These are phyloP conservation scores for Germaria angustata DNA, from an alignment of 2,888 invertebrate genomes.

Conservation along the genomic window DNA sequence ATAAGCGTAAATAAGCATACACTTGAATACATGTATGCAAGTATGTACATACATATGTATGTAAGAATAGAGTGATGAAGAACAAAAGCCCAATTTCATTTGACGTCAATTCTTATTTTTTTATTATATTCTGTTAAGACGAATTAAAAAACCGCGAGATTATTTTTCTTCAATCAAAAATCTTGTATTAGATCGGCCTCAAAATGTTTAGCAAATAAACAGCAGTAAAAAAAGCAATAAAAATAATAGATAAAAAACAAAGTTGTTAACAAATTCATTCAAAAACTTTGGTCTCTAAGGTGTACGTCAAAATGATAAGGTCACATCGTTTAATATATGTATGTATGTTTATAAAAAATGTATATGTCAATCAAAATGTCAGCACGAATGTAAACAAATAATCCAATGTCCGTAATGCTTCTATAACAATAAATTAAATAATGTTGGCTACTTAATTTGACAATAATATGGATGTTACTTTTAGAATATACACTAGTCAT, in stretches of 20 bases:
- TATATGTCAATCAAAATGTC: too few species aligned
- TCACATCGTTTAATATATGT: not conserved
- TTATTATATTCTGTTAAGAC: not conserved
- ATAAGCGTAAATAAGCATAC: not conserved
- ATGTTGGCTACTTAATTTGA: too few species aligned
- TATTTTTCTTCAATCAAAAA: not conserved
- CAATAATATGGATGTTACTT: too few species aligned
- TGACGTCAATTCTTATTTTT: constrained; percentile 35
- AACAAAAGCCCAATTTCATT: constrained; percentile 20
- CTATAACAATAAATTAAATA: too few species aligned
- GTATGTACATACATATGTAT: not conserved
- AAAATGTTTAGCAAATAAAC: constrained; percentile 35
- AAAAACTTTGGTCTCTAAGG: not conserved
- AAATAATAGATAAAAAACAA: constrained; percentile 9
- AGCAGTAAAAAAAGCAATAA: constrained; percentile 5
- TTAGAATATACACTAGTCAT: too few species aligned
- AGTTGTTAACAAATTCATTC: constrained; percentile 36
- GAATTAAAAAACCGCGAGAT: constrained; percentile 31
- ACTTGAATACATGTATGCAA: not conserved
- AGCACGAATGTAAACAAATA: too few species aligned
- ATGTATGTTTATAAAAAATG: too few species aligned
- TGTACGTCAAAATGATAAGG: not conserved
- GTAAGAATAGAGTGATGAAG: too few species aligned
- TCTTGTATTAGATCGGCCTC: constrained; percentile 11
- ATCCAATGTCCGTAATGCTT: too few species aligned